Evolutionary conservation across 2,113 vertebrate genomes (phyloP).

Genomic region (Microtus richardsoni): DNA sequence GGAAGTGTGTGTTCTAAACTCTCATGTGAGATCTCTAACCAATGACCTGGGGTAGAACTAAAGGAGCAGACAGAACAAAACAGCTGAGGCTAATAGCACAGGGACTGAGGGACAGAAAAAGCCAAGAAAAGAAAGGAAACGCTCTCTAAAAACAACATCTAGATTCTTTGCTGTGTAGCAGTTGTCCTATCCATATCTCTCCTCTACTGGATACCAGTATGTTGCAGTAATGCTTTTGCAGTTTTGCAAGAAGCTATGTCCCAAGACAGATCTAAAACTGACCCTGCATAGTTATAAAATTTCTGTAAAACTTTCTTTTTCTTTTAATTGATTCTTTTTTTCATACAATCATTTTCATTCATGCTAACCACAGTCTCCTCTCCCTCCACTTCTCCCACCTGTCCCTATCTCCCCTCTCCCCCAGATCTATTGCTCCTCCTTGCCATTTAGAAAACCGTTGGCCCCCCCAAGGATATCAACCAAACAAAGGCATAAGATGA

Average conservation of each 20-base stretch:
- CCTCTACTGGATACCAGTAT: not conserved
- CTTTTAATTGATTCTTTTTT: not conserved
- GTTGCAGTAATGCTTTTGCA: not conserved
- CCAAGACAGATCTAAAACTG: constrained; percentile 10
- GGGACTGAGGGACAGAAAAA: not conserved
- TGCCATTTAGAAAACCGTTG: not conserved
- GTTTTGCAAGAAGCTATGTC: not conserved
- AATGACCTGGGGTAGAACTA: not conserved
- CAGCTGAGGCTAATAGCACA: not conserved
- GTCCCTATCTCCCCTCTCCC: not conserved
- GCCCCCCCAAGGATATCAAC: not conserved
- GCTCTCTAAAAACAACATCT: not conserved
- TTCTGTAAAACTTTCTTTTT: not conserved
- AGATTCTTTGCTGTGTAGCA: not conserved
- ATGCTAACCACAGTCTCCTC: not conserved
- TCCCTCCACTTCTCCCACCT: not conserved
- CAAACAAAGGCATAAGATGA: not conserved
- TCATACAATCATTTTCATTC: not conserved
- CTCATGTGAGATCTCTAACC: too few relatives aligned
- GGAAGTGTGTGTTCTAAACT: not conserved
- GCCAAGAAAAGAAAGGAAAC: not conserved
- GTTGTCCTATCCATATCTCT: not conserved
- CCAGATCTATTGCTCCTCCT: not conserved
- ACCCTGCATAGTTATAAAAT: not conserved
- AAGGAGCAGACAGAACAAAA: not conserved